A percentile compares a stretch with the other conserved stretches of the same genome.
Evolutionary conservation across 2,888 invertebrate species (phyloP).

Genomic region (Ellobium chinense): DNA sequence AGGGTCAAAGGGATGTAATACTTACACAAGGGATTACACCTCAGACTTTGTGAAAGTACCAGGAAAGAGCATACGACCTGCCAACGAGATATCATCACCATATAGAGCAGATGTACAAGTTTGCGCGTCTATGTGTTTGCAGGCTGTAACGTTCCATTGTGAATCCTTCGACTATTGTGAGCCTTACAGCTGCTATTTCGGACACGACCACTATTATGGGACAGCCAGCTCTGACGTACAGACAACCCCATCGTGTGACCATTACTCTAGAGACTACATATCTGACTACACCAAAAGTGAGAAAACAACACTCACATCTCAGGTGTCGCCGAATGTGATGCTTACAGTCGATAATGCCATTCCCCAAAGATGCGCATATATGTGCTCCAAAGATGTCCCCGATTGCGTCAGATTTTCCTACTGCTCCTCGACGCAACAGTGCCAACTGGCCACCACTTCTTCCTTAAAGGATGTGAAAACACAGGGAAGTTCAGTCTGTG

Average conservation of each 20-base stretch:
- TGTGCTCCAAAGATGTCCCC: background rate
- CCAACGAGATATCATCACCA: background rate
- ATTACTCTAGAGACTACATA: constrained; percentile 3
- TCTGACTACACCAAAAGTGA: background rate
- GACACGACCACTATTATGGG: background rate
- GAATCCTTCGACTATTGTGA: constrained; percentile 9
- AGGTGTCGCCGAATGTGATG: background rate
- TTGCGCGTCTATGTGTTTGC: constrained; percentile 5
- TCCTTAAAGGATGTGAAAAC: background rate
- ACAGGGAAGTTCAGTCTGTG: background rate
- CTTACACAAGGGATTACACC: background rate
- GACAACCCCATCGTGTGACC: background rate
- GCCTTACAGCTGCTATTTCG: background rate
- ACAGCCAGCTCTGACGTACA: background rate
- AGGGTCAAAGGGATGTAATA: background rate
- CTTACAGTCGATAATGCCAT: background rate
- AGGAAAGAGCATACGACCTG: background rate
- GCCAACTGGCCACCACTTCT: background rate
- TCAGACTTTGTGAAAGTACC: constrained; percentile 2
- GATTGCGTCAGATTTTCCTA: constrained; percentile 5
- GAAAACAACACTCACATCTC: background rate
- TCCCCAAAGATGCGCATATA: background rate
- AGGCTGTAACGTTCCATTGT: background rate
- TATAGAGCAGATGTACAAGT: background rate
- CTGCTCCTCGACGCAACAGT: background rate